Percentiles rank a stretch among this genome's conserved stretches.
Evolutionary conservation across 1,140 invertebrate genomes (phyloP).

Genomic region (Calycopis cecrops): DNA sequence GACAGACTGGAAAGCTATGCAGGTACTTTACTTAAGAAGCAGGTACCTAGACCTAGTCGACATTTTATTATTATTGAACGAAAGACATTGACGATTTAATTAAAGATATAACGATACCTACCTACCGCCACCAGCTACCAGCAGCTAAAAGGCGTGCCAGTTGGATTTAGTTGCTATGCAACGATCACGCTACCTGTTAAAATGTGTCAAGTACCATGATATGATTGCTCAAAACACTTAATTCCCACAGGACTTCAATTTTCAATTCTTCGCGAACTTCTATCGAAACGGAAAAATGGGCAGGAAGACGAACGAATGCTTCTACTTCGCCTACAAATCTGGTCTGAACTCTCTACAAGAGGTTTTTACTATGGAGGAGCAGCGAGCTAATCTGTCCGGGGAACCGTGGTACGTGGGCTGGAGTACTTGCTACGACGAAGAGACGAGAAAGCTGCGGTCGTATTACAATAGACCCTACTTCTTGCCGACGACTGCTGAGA

Average conservation of each 20-base stretch:
- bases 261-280: conserved; percentile 86
- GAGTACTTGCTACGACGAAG: conserved; percentile 92
- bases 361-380: conserved; percentile 85
- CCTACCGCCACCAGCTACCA: no score
- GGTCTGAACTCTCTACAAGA: conserved; percentile 80
- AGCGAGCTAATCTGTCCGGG: conserved; percentile 80
- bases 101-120: no score
- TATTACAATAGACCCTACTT: conserved; percentile 93
- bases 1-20: conserved; percentile 84
- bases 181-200: no score
- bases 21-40: conserved; percentile 34
- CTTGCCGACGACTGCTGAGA: conserved; percentile 87
- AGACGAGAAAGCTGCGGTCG: conserved; percentile 82
- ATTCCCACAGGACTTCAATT: conserved; percentile 77
- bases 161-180: no score
- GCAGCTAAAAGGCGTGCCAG: no score
- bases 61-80: no score
- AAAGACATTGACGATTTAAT: no score
- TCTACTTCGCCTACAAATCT: conserved; percentile 95
- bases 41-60: neutral
- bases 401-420: conserved; percentile 94
- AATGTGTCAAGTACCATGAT: no score
- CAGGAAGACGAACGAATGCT: conserved; percentile 80
- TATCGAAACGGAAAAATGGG: conserved; percentile 78
- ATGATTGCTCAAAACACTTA: no score